Base-by-base conservation (phyloP, 37 sponge, comb jelly and placozoan genomes). In the Geodia barretti region DNA sequence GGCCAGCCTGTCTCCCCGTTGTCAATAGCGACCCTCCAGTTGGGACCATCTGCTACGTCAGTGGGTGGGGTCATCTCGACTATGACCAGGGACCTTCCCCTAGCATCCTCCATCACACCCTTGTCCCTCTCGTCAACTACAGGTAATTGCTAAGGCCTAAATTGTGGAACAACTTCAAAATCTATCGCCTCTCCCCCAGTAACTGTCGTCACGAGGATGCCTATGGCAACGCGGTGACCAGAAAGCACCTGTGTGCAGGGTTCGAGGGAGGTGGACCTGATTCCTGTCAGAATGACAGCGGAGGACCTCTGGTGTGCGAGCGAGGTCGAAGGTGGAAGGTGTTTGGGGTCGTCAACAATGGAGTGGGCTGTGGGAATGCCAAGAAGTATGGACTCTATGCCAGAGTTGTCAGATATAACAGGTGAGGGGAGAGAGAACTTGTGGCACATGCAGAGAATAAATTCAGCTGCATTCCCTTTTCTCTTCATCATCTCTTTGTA, bases 241-340 rank as follows among this genome's bases (percentile, higher is more conserved):
- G 36, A n/a, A 79, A 76, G 70, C 29, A 38, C 28, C 72, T 88
- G 31, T 88, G 84, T 88, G 89, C 83, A 3, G 78, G 78, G 1
- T 82, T 54, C 35, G 26, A 37, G 30, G 78, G 74, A 3, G 86
- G 82, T 3, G 75, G 80, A 3, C 42, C 38, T 43, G 85, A 81
- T 60, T 47, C 84, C 11, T 89, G 89, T 43, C 84, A 79, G 74
- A 83, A 78, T 83, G 89, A 89, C 84, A 84, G 84, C 28, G 89
- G 89, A 26, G 89, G 89, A 1, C 89, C 89, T 20, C 68, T 89
- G 62, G 79, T 81, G 24, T 84, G 89, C 60, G 58, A 67, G 19
- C 24, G 14, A 3, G 70, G 69, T 9, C 67, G 54, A 20, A 38
- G 79, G 0, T 88, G 89, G 89, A 47, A 62, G 0, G 43, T 83